Percentiles rank a stretch among this genome's conserved stretches.
Evolutionary conservation across 2,113 vertebrate species (phyloP).

Genomic region (Laticauda colubrina): DNA sequence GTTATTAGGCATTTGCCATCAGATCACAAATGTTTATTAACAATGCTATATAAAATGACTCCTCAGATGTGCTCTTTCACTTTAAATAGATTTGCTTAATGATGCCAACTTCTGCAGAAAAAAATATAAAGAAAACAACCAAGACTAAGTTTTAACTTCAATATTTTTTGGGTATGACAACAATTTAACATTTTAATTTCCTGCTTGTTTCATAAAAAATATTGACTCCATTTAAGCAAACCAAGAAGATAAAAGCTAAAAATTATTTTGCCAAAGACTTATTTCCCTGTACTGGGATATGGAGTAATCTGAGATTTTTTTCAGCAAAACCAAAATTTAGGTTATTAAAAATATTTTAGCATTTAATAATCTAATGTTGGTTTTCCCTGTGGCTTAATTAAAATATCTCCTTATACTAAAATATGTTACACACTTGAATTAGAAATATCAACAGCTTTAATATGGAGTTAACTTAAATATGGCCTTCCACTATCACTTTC

Average conservation of each 20-base stretch:
- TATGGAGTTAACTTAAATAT: constrained; percentile 1
- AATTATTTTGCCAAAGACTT: constrained; percentile 2
- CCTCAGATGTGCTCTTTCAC: neutral
- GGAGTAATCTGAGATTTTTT: neutral
- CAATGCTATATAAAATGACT: neutral
- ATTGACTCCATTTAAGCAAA: constrained; percentile 13
- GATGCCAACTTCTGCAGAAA: neutral
- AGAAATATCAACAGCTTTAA: constrained; percentile 6
- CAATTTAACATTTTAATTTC: neutral
- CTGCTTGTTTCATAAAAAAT: neutral
- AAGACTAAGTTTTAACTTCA: neutral
- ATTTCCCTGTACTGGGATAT: neutral
- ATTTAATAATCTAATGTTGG: constrained; percentile 47
- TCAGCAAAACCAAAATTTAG: constrained; percentile 2
- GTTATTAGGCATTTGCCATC: neutral
- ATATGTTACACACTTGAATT: constrained; percentile 2
- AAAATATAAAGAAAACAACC: neutral
- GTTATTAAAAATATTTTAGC: constrained; percentile 20
- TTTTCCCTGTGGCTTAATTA: constrained; percentile 26
- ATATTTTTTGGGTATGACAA: neutral
- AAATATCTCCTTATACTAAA: constrained; percentile 37
- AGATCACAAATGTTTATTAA: no score
- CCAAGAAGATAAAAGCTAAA: constrained; percentile 21
- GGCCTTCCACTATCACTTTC: constrained; percentile 37
- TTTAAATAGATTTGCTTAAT: neutral